Evolutionary conservation across 2,797 vertebrate species (phyloP), one percentile per base, ranked within the genome.

Genomic region (Mastacembelus armatus): DNA sequence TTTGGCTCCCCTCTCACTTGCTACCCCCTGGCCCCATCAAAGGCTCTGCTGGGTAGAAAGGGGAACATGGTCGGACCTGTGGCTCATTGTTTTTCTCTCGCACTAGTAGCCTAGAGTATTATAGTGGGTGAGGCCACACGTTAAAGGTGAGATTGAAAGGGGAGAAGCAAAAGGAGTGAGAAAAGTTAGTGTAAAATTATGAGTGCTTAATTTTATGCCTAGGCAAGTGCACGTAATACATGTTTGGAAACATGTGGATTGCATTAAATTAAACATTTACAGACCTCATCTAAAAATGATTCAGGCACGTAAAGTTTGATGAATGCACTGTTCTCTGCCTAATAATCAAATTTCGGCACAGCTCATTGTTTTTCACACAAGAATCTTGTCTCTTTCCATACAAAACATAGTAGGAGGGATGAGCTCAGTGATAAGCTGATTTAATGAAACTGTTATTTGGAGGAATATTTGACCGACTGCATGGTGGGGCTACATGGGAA

Each of bases 51-150:
- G 51, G 65, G 59, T 50, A 61, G 69, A 65, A 58, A 54, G 57
- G 59, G 38, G 63, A 74, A 72, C 80, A 56, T 6, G 14, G 43
- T 58, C 9, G 5, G 71, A 74, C 71, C 65, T 74, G 64, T 9
- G 9, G 44, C 60, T 78, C 30, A 54, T 44, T 84, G 73, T 81
- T 89, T 88, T 86, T 71, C 35, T 86, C 62, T 51, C n/a, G 40
- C 58, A 44, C 50, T 65, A 76, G 67, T 61, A 59, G 74, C 69
- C 19, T 36, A 68, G 45, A 56, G 30, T 40, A 54, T 74, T 62
- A 60, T 50, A 61, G 35, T 57, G 63, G 56, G 40, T 5, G 50
- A 40, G 80, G 77, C 77, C 80, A 74, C 72, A 74, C 57, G 69
- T 78, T 71, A 29, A 71, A 77, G 47, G 65, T 67, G 43, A 15